phyloP scores from a whole-genome alignment of 2,888 invertebrate species.

The Sminthurides aquaticus region DNA sequence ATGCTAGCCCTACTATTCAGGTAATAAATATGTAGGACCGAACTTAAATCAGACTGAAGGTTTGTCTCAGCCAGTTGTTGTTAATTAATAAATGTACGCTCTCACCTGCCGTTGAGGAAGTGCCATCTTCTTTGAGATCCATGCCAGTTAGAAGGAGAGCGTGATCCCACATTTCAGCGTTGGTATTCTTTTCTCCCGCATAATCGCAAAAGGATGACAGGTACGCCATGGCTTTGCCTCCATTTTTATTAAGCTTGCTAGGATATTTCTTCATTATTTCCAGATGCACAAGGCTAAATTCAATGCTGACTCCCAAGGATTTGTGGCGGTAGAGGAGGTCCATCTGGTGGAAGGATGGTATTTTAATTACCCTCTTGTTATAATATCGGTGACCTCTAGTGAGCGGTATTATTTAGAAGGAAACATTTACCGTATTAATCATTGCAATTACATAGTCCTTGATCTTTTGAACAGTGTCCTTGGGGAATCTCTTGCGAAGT shows the following conservation, averaged over 20 bases:
- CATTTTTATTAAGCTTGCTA: conserved; percentile 38
- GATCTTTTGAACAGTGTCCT: conserved; percentile 33
- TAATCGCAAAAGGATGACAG: conserved; percentile 46
- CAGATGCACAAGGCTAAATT: conserved; percentile 45
- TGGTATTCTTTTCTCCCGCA: conserved; percentile 35
- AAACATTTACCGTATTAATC: conserved; percentile 37
- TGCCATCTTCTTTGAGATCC: conserved; percentile 41
- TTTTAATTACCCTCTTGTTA: conserved; percentile 2
- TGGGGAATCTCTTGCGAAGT: conserved; percentile 35
- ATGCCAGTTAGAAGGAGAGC: conserved; percentile 46
- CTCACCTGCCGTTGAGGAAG: conserved; percentile 33
- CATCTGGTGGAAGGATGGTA: conserved; percentile 38
- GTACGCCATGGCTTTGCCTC: conserved; percentile 46
- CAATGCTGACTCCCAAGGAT: conserved; percentile 43
- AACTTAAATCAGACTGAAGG: not conserved
- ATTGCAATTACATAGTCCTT: conserved; percentile 42
- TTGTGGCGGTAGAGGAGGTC: conserved; percentile 45
- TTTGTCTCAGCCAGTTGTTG: not conserved
- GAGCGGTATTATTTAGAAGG: too few species aligned
- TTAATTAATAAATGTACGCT: not conserved
- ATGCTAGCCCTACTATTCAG: conserved; percentile 44
- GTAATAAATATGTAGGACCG: not conserved
- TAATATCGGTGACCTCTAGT: too few species aligned
- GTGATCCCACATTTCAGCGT: conserved; percentile 46
- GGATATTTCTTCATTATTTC: conserved; percentile 44